Evolutionary conservation across 2,797 vertebrate species (phyloP), one percentile per base, ranked within the genome.

Genomic region (Pseudochirops corinnae): DNA sequence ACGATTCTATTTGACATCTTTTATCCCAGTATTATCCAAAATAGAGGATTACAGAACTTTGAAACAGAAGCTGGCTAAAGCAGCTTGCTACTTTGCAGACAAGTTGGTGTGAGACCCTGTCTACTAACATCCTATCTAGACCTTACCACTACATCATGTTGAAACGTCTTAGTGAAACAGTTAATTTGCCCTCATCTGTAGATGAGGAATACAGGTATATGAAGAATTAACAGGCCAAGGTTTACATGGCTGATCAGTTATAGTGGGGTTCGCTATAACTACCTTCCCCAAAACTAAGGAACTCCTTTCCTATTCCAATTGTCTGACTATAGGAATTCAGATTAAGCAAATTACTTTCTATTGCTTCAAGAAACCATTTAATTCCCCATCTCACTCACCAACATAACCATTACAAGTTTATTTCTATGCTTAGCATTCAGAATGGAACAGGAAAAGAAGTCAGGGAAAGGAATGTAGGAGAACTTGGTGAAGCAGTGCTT

Each of bases 101-200:
- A 82, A 82, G n/a, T 46, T 39, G 67, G 18, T 7, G 46, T 46
- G 21, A 46, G 18, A 82, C 7, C 74, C 74, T 24, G 4, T 82
- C 74, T 46, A 21, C 39, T 82, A 46, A 82, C 21, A 46, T 46
- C n/a, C 18, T 46, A 46, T 82, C 67, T 74, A 74, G n/a, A 39
- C 39, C 62, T 46, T 39, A 82, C 67, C n/a, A 74, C 18, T 46
- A 82, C 18, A 46, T 24, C 24, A 50, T 55, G 4, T 46, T 90
- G 1, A 90, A 55, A 58, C 55, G 55, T 26, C 46, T 67, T 39
- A 56, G 29, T 46, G 4, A 87, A 87, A 93, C 0, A 55, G 5
- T 5, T n/a, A 39, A 90, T 87, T 95, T 96, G 53, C 62, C 91
- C 94, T n/a, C 14, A 60, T 39, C 94, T 46, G 93, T 0, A 91